Evolutionary conservation across 2,888 invertebrate species (phyloP), one percentile per base, ranked within the genome.

Genomic region (Drosophila antonietae): DNA sequence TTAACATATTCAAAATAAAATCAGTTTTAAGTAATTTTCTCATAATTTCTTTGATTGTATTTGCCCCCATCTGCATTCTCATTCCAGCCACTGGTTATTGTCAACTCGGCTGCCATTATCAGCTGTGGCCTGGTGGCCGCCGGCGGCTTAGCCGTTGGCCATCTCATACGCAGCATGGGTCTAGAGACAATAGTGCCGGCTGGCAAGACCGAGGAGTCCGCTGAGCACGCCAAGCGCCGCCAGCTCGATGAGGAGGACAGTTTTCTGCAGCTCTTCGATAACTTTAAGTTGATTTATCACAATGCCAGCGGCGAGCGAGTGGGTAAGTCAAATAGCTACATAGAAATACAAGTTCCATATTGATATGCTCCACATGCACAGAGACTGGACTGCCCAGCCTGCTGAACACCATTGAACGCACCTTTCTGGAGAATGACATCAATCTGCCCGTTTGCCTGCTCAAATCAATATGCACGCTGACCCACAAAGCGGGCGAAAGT

Each of bases 361-460:
- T 15, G 1, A 20, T 9, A 6, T 4, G 3, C 2, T 18, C 2
- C 18, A 1, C 9, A 2, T 0, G 3, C 14, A 2, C 35, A 92
- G 92, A 90, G 49, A 90, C 90, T 8, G 76, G 76, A 4, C 58
- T 92, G 28, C 68, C 85, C 28, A 85, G 76, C 18, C 61, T 92
- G 0, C 55, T 95, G 77, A 91, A 92, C 12, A 92, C 93, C 43
- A 90, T 95, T 18, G 95, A 95, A 73, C 93, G 94, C 66, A 91
- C 93, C 1, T 90, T 95, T 37, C 91, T 93, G 0, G 93, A 94
- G 57, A 93, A 95, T 73, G 93, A 95, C 58, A 93, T 95, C n/a
- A 95, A 95, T 88, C 92, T 95, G 3, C 94, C 94, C 1, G 93
- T 94, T 1, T 95, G 95, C 80, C 91, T 95, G 89, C 95, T 95